phyloP scores from a whole-genome alignment of 2,888 invertebrate genomes.

The Smittia sp. region DNA sequence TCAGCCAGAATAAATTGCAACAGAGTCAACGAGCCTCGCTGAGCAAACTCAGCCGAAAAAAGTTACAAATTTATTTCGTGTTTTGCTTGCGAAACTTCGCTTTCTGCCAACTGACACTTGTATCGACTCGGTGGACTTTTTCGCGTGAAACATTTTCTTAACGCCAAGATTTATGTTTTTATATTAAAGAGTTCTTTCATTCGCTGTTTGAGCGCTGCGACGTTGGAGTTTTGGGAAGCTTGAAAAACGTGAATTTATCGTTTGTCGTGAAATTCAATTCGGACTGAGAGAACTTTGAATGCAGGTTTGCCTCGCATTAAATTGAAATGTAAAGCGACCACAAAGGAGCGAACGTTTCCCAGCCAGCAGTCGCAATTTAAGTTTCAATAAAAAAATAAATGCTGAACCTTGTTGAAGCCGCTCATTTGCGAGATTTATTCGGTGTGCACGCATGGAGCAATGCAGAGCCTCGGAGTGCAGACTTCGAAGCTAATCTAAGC shows the following conservation, averaged over 20 bases:
- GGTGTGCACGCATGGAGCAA: neutral
- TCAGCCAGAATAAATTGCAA: no score
- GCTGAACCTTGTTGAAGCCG: no score
- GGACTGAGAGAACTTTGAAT: neutral
- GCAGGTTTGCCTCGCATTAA: neutral
- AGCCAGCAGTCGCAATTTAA: conserved; percentile 5
- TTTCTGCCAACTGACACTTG: conserved; percentile 38
- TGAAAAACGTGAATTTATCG: neutral
- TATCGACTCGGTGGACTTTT: conserved; percentile 16
- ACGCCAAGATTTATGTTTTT: conserved; percentile 38
- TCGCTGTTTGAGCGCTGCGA: neutral
- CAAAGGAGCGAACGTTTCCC: neutral
- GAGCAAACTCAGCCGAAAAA: neutral
- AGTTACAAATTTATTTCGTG: conserved; percentile 34
- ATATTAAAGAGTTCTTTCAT: neutral
- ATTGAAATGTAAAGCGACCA: neutral
- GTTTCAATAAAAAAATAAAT: neutral
- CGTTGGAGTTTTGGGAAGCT: neutral
- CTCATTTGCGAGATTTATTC: neutral
- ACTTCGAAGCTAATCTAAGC: neutral
- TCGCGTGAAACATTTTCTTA: conserved; percentile 2
- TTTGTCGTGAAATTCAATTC: neutral
- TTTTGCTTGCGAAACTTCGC: neutral
- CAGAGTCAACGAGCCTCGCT: no score
- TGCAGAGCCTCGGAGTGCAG: neutral